phyloP scores from a whole-genome alignment of 92 coral and sea anemone species.

The Scolanthus callimorphus region DNA sequence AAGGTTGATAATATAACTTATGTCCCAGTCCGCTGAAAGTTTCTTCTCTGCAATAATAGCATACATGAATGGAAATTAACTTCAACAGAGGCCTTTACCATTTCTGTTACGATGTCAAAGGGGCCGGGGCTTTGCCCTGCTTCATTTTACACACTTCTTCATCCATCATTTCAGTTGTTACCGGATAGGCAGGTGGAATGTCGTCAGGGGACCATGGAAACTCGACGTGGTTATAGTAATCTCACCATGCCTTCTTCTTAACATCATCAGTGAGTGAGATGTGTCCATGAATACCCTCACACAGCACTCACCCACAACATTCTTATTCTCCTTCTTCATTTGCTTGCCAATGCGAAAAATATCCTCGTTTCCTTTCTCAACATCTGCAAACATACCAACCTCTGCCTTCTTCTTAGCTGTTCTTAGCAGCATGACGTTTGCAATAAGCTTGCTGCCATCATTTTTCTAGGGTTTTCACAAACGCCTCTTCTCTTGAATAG shows the following conservation, averaged over 20 bases:
- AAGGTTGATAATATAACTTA: slow-evolving; percentile 21
- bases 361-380: slow-evolving; percentile 2
- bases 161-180: slow-evolving; percentile 5
- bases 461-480: slow-evolving; percentile 28
- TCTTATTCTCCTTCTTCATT: slow-evolving; percentile 21
- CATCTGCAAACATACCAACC: slow-evolving; percentile 2
- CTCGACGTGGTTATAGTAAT: slow-evolving; percentile 29
- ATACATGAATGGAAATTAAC: slow-evolving; percentile 2
- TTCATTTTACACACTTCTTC: slow-evolving; percentile 1
- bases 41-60: slow-evolving; percentile 1
- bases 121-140: slow-evolving; percentile 33
- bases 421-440: too few species aligned
- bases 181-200: slow-evolving; percentile 11
- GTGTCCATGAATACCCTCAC: slow-evolving; percentile 22
- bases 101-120: slow-evolving; percentile 31
- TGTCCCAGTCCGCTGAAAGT: slow-evolving; percentile 19
- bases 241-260: slow-evolving; percentile 21
- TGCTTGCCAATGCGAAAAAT: slow-evolving; percentile 21
- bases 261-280: slow-evolving; percentile 18
- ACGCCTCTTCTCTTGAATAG: slow-evolving; percentile 19
- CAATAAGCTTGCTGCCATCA: slow-evolving; percentile 17
- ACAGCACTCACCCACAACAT: slow-evolving; percentile 36
- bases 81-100: slow-evolving; percentile 30
- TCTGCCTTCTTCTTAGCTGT: slow-evolving; percentile 23
- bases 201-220: slow-evolving; percentile 22